A percentile compares a stretch with the other conserved stretches of the same genome.
Evolutionary conservation across 2,797 vertebrate species (phyloP).

Genomic region (Pangasius djambal): DNA sequence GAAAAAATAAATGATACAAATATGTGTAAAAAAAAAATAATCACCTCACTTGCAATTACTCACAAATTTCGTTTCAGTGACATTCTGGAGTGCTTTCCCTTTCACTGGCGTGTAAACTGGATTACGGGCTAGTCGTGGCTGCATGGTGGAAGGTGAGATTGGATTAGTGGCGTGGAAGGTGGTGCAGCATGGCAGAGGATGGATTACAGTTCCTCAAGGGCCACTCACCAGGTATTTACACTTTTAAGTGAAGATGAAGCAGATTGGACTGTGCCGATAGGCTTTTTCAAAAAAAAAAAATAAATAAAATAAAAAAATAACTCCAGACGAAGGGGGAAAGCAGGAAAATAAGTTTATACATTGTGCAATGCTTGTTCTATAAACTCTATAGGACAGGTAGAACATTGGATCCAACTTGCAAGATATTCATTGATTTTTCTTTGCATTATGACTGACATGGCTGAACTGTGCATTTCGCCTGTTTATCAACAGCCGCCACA

Average conservation of each 20-base stretch:
- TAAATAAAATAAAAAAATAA: no score
- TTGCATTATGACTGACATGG: slow-evolving; percentile 11
- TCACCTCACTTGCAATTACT: slow-evolving; percentile 68
- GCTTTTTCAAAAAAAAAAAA: not conserved
- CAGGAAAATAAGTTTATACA: not conserved
- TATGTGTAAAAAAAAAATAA: slow-evolving; percentile 65
- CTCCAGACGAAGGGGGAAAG: not conserved
- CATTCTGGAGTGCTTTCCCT: slow-evolving; percentile 66
- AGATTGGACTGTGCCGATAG: slow-evolving; percentile 37
- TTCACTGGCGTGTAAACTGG: slow-evolving; percentile 76
- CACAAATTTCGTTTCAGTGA: slow-evolving; percentile 71
- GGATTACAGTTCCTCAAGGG: slow-evolving; percentile 75
- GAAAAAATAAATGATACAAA: slow-evolving; percentile 53
- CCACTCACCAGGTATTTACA: slow-evolving; percentile 64
- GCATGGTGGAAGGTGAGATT: slow-evolving; percentile 76
- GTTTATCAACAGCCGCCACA: slow-evolving; percentile 19
- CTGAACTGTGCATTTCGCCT: slow-evolving; percentile 18
- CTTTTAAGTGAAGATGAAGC: slow-evolving; percentile 48
- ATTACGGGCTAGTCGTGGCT: slow-evolving; percentile 78
- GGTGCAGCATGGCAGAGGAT: slow-evolving; percentile 71
- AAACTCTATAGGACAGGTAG: slow-evolving; percentile 2
- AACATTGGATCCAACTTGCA: not conserved
- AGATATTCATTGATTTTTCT: slow-evolving; percentile 10
- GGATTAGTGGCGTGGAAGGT: slow-evolving; percentile 77
- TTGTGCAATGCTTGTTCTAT: slow-evolving; percentile 16